These are phyloP conservation scores for Pollimyrus isidori DNA, from an alignment of 2,113 vertebrate species.

Conservation along the genomic window DNA sequence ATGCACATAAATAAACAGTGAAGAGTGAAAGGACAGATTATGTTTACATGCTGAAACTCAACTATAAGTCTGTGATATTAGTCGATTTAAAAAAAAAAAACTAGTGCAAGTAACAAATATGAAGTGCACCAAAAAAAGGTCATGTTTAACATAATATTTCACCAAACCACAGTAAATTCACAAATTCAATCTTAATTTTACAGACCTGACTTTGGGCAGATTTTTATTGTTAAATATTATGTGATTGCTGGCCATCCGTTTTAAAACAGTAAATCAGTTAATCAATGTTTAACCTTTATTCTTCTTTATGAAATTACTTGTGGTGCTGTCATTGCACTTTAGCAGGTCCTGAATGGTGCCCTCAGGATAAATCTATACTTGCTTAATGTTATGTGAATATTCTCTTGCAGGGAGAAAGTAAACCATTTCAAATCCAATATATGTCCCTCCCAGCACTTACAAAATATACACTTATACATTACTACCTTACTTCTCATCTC, in stretches of 20 bases:
- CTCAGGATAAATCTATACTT: conserved; percentile 54
- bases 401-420: conserved; percentile 43
- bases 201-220: neutral
- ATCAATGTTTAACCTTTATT: conserved; percentile 48
- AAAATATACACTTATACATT: conserved; percentile 33
- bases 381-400: conserved; percentile 52
- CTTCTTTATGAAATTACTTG: conserved; percentile 36
- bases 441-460: conserved; percentile 32
- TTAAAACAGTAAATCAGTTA: conserved; percentile 34
- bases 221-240: conserved; percentile 27
- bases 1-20: neutral
- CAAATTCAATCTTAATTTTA: neutral
- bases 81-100: neutral
- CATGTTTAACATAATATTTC: neutral
- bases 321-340: conserved; percentile 26
- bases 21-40: neutral
- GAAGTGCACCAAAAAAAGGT: neutral
- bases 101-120: neutral
- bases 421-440: conserved; percentile 47
- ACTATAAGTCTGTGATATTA: neutral
- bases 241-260: conserved; percentile 19
- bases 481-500: conserved; percentile 45
- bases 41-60: neutral
- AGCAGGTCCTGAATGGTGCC: conserved; percentile 36
- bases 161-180: neutral